Conservation (phyloP, 37 sponge, comb jelly and placozoan genomes). For the Amphimedon queenslandica region DNA sequence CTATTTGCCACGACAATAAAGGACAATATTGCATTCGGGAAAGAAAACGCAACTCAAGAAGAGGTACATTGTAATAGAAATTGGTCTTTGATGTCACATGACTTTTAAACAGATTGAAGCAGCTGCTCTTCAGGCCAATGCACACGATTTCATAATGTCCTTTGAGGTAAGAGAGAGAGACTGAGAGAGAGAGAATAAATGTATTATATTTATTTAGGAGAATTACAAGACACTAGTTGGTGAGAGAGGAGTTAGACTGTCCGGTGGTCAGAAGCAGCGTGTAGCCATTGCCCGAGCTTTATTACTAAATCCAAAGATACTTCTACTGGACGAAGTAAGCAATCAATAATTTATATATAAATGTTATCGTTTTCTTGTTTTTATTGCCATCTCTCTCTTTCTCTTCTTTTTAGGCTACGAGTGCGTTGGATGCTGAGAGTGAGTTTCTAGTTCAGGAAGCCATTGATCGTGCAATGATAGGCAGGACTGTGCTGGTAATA, state of each 20-base stretch:
- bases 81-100: background rate
- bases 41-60: constrained; percentile 50
- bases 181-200: background rate
- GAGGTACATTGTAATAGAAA: constrained; percentile 41
- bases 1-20: constrained; percentile 77
- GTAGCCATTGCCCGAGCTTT: constrained; percentile 82
- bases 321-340: constrained; percentile 77
- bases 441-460: constrained; percentile 88
- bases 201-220: constrained; percentile 26
- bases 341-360: background rate
- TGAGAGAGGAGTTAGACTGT: constrained; percentile 79
- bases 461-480: constrained; percentile 84
- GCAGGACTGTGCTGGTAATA: constrained; percentile 82
- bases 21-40: constrained; percentile 81
- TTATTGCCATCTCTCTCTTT: background rate
- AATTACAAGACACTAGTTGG: constrained; percentile 82
- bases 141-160: constrained; percentile 74
- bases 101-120: constrained; percentile 53
- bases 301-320: constrained; percentile 64
- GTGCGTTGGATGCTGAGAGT: constrained; percentile 91
- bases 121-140: constrained; percentile 80
- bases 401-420: constrained; percentile 69
- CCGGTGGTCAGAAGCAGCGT: constrained; percentile 87
- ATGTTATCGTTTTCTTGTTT: background rate
- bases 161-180: constrained; percentile 65